Percentiles rank a stretch among this genome's conserved stretches.
Conservation (phyloP, 2,888 invertebrate genomes). For the Aspidapion aeneum region DNA sequence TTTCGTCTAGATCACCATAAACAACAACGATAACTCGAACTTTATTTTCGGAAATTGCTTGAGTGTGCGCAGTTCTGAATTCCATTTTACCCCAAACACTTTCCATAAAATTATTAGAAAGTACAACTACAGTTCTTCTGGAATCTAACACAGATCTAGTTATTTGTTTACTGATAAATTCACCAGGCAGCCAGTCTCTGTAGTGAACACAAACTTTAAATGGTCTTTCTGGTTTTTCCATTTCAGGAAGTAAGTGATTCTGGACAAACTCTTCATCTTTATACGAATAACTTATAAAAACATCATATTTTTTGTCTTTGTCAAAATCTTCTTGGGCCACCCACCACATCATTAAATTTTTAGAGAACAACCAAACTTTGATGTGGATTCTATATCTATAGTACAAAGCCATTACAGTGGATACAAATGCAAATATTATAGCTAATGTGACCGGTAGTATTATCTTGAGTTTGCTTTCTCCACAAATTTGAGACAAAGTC, state of each 20-base stretch:
- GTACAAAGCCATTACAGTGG: constrained; percentile 44
- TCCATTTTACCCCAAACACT: constrained; percentile 76
- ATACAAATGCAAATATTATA: constrained; percentile 6
- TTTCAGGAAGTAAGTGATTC: constrained; percentile 56
- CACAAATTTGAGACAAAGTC: constrained; percentile 11
- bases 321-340: constrained; percentile 69
- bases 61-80: constrained; percentile 67
- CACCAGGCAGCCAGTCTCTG: constrained; percentile 71
- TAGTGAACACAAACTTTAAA: constrained; percentile 71
- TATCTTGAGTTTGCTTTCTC: constrained; percentile 7
- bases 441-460: constrained; percentile 11
- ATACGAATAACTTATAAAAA: constrained; percentile 78
- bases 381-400: constrained; percentile 57
- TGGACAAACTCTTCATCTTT: constrained; percentile 69
- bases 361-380: constrained; percentile 63
- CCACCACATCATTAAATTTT: constrained; percentile 58
- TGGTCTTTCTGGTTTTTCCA: constrained; percentile 60
- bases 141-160: constrained; percentile 67
- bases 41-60: constrained; percentile 65
- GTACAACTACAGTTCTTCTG: constrained; percentile 63
- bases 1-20: constrained; percentile 63
- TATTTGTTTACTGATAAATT: constrained; percentile 69
- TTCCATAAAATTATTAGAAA: constrained; percentile 72
- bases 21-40: constrained; percentile 69
- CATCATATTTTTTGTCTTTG: constrained; percentile 66